Base-by-base conservation (phyloP, 2,797 vertebrate genomes). In the Peromyscus nudipes region DNA sequence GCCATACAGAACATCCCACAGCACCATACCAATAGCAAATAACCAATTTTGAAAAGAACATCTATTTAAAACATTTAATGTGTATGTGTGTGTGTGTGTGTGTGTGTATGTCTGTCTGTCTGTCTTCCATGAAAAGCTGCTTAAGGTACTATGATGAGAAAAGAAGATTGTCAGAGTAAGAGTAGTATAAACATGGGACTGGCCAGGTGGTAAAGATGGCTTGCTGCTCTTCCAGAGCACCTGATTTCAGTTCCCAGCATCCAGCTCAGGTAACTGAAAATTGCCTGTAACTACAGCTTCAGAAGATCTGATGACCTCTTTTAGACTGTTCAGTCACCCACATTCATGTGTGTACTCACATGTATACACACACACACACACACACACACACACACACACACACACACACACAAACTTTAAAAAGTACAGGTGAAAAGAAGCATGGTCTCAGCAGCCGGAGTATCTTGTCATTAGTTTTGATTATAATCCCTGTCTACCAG, bases 31-130 rank as follows among this genome's bases (percentile, higher is more conserved):
- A 82, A 77, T 75, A 67, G 3, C 57, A 83, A 89, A 55, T n/a
- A 55, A 85, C 31, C 3, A 94, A 57, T 2, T 55, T 75, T 92
- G n/a, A 92, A 95, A 95, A 85, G 31, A 77, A 19, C 55, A 37
- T 16, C 46, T 95, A 46, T 55, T 55, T 16, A 55, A 55, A 55
- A 55, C 52, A 55, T 55, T 16, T 55, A 55, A 17, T 55, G 16
- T 12, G 1, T 29, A 1, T 11, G 12, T 14, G 31, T 67, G 65
- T 67, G 60, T 62, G 1, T 11, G 12, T 14, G 13, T 67, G 65
- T 67, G 12, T 65, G 29, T 31, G 27, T 64, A 10, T 64, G 10
- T 62, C 23, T 62, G 23, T 62, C 29, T 65, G 11, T 31, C 64
- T 67, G 65, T 34, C 29, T 95, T 95, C 92, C 4, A 71, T 69